These are phyloP conservation scores for Antheraea yamamai DNA, from an alignment of 2,888 invertebrate species.

Conservation along the genomic window DNA sequence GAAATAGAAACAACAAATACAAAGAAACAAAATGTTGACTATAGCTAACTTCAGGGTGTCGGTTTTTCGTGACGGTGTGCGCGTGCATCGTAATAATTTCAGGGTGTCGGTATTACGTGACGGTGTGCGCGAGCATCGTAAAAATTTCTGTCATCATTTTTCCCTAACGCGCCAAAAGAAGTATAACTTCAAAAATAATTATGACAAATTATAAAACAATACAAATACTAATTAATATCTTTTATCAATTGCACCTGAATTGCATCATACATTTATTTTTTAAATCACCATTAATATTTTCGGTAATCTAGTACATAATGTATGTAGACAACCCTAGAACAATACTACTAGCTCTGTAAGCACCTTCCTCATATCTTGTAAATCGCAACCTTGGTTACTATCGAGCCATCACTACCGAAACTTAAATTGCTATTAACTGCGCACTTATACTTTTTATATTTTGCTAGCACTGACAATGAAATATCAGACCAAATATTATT, in stretches of 20 bases:
- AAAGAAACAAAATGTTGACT: too few species aligned
- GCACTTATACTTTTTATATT: slow-evolving; percentile 31
- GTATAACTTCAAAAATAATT: too few species aligned
- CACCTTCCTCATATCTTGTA: slow-evolving; percentile 38
- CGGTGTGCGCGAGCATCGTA: too few species aligned
- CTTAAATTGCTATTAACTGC: slow-evolving; percentile 39
- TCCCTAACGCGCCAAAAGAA: too few species aligned
- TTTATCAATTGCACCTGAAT: not conserved
- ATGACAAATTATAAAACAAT: not conserved
- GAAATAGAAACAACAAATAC: too few species aligned
- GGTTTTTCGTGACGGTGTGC: too few species aligned
- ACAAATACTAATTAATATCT: too few species aligned
- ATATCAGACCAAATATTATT: too few species aligned
- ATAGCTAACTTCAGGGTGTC: too few species aligned
- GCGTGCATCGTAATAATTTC: too few species aligned
- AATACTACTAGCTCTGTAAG: slow-evolving; percentile 15
- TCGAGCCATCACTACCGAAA: slow-evolving; percentile 36
- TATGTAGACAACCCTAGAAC: not conserved
- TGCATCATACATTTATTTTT: not conserved
- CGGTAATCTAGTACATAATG: not conserved
- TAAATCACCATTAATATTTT: not conserved
- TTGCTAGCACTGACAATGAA: not conserved
- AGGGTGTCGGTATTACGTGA: too few species aligned
- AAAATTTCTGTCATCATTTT: too few species aligned
- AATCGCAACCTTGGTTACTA: slow-evolving; percentile 43